Conservation (phyloP, 2,888 invertebrate species). For the Hypomecis atomaria region DNA sequence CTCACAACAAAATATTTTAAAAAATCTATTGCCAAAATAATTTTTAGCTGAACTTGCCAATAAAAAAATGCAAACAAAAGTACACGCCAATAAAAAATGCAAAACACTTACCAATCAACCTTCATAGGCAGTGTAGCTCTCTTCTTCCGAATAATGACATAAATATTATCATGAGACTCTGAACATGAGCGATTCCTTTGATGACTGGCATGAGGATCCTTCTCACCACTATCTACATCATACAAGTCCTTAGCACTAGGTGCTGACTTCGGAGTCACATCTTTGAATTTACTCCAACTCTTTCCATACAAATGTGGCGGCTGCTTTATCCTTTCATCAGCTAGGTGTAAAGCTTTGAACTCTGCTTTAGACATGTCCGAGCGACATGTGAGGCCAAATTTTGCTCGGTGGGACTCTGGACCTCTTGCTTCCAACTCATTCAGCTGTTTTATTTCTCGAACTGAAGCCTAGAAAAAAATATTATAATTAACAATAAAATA, state of each 20-base stretch:
- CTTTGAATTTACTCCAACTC: conserved; percentile 52
- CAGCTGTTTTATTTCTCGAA: conserved; percentile 75
- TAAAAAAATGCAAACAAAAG: no score
- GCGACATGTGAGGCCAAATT: conserved; percentile 85
- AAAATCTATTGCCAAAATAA: no score
- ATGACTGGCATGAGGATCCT: conserved; percentile 30
- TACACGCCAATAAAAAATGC: conserved; percentile 11
- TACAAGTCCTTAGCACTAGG: conserved; percentile 17
- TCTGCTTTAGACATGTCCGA: conserved; percentile 87
- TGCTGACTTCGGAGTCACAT: conserved; percentile 18
- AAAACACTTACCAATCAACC: conserved; percentile 82
- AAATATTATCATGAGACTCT: conserved; percentile 51
- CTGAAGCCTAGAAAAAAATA: conserved; percentile 68
- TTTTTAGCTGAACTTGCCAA: no score
- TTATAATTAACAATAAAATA: background rate
- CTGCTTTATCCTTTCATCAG: conserved; percentile 65
- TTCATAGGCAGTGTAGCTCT: conserved; percentile 72
- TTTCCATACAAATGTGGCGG: conserved; percentile 56
- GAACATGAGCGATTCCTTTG: conserved; percentile 31
- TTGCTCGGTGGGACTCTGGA: conserved; percentile 70
- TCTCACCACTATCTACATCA: conserved; percentile 23
- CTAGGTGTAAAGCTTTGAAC: conserved; percentile 79
- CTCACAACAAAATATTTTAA: no score
- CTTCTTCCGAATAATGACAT: conserved; percentile 60
- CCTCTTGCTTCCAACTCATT: conserved; percentile 69